Percentiles rank a stretch among this genome's conserved stretches.
Conservation (phyloP, 2,797 vertebrate species). For the Schizopygopsis malacanthus region DNA sequence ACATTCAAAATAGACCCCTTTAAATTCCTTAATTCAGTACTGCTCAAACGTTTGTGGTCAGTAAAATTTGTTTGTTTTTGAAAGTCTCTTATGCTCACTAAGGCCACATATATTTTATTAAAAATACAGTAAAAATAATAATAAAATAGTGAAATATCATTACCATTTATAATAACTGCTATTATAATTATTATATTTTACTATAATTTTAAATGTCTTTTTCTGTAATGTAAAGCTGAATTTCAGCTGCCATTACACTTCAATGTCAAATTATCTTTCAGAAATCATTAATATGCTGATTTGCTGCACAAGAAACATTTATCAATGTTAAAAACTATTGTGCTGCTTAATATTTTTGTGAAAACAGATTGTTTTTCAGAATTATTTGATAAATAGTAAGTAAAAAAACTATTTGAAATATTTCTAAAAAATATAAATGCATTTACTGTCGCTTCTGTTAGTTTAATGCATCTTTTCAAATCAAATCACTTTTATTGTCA, state of each 20-base stretch:
- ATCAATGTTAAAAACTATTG: neutral
- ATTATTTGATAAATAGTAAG: neutral
- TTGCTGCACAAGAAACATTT: neutral
- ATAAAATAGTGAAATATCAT: neutral
- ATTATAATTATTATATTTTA: neutral
- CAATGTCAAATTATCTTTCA: neutral
- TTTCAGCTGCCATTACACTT: neutral
- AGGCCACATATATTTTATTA: neutral
- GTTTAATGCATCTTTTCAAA: too few relatives aligned
- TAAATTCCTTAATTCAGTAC: neutral
- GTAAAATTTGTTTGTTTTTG: neutral
- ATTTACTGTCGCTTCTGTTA: too few relatives aligned
- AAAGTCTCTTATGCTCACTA: neutral
- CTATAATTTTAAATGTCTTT: neutral
- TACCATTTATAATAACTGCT: neutral
- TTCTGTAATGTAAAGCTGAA: neutral
- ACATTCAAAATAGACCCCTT: neutral
- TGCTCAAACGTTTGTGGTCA: neutral
- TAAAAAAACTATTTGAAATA: neutral
- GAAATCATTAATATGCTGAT: neutral
- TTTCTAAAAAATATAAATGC: neutral
- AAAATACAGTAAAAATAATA: too few relatives aligned
- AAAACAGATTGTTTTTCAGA: too few relatives aligned
- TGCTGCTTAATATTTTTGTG: neutral
- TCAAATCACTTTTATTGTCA: too few relatives aligned